These are phyloP conservation scores for Choloepus didactylus DNA, from an alignment of 2,797 vertebrate genomes.

Conservation along the genomic window DNA sequence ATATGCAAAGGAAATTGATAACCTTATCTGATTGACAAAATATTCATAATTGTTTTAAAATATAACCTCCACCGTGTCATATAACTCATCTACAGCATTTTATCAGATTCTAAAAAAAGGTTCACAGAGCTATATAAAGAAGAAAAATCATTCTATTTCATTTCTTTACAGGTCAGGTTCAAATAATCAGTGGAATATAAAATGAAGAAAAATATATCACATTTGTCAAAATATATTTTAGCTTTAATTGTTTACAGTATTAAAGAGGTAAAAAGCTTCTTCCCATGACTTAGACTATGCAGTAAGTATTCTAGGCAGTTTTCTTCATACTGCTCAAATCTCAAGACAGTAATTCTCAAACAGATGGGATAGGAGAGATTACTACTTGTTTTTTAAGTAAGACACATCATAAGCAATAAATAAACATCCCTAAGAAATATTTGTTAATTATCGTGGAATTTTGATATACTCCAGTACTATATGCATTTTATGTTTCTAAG, in stretches of 20 bases:
- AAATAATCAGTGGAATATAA: background rate
- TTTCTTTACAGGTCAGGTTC: background rate
- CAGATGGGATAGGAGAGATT: background rate
- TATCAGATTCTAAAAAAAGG: slow-evolving; percentile 29
- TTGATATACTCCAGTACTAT: background rate
- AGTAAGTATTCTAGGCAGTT: background rate
- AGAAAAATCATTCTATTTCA: background rate
- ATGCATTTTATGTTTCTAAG: background rate
- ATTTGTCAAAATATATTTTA: background rate
- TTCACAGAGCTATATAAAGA: background rate
- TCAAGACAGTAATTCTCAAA: background rate
- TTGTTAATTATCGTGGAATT: background rate
- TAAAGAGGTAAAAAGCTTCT: background rate
- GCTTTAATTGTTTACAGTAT: background rate
- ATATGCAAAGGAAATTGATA: background rate
- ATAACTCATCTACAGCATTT: background rate
- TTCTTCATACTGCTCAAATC: background rate
- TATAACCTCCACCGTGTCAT: background rate
- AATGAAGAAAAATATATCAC: background rate
- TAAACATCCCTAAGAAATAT: background rate
- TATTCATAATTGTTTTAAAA: background rate
- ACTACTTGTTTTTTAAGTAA: background rate
- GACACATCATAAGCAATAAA: background rate
- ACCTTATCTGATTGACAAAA: background rate
- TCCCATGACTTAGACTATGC: background rate